Percentiles rank a stretch among this genome's conserved stretches.
Conservation (phyloP, 2,888 invertebrate species). For the Lycia hirtaria region DNA sequence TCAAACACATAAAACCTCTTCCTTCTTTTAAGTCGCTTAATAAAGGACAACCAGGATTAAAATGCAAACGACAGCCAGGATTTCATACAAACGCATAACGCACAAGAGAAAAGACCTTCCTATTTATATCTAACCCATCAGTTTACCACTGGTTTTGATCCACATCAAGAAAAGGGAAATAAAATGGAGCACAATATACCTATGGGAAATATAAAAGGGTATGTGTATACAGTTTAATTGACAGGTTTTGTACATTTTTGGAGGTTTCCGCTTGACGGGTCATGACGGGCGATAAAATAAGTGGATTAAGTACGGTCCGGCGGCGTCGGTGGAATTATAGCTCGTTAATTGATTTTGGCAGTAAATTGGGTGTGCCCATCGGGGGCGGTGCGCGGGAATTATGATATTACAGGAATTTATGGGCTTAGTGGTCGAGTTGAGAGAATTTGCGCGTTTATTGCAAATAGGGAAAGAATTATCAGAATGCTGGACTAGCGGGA, state of each 20-base stretch:
- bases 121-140: too few species aligned
- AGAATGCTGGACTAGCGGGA: not conserved
- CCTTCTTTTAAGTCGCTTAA: too few species aligned
- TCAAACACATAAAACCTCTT: too few species aligned
- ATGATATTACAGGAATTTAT: conserved; percentile 25
- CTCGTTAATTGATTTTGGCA: conserved; percentile 38
- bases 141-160: too few species aligned
- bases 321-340: conserved; percentile 31
- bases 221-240: not conserved
- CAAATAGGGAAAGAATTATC: not conserved
- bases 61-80: too few species aligned
- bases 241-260: conserved; percentile 17
- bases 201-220: not conserved
- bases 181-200: too few species aligned
- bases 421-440: not conserved
- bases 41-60: too few species aligned
- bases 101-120: too few species aligned
- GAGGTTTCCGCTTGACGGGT: conserved; percentile 19
- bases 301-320: conserved; percentile 26
- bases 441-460: not conserved
- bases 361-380: conserved; percentile 36
- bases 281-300: conserved; percentile 27
- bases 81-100: too few species aligned
- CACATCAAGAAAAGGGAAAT: not conserved
- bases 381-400: conserved; percentile 21